Evolutionary conservation across 2,113 vertebrate species (phyloP).

Genomic region (Forbesichthys papilliferus): DNA sequence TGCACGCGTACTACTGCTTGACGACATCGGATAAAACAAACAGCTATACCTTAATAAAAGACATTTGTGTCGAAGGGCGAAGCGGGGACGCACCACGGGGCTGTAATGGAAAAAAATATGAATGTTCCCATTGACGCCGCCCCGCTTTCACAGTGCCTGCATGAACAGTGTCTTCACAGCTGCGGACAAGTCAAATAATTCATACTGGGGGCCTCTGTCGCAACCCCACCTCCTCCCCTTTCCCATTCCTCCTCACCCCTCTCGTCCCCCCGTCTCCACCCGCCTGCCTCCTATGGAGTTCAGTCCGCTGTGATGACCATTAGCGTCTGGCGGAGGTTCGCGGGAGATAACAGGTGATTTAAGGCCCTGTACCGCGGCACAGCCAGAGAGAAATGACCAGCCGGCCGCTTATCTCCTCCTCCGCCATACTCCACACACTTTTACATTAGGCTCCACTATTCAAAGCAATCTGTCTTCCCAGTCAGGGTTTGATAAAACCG

Average conservation of each 20-base stretch:
- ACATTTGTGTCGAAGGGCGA: neutral
- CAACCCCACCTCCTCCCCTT: neutral
- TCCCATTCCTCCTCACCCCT: neutral
- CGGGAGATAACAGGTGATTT: conserved; percentile 81
- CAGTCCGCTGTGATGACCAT: conserved; percentile 74
- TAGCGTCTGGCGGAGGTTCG: conserved; percentile 76
- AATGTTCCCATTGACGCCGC: conserved; percentile 29
- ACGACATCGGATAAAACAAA: no score
- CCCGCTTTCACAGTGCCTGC: conserved; percentile 4
- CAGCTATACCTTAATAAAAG: conserved; percentile 24
- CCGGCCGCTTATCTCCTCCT: conserved; percentile 72
- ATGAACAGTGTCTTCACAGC: conserved; percentile 31
- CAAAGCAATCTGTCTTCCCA: conserved; percentile 77
- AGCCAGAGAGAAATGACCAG: conserved; percentile 67
- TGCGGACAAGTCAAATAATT: neutral
- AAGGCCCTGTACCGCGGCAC: conserved; percentile 66
- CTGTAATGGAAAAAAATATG: conserved; percentile 34
- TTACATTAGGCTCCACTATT: conserved; percentile 75
- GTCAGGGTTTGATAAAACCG: conserved; percentile 74
- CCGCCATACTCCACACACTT: conserved; percentile 74
- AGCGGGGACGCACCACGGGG: neutral
- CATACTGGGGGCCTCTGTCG: neutral
- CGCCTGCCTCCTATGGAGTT: conserved; percentile 50
- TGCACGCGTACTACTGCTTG: neutral
- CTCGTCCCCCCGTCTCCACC: conserved; percentile 28